Base-by-base conservation (phyloP, 2,888 invertebrate species). In the Napeogenes sylphis region DNA sequence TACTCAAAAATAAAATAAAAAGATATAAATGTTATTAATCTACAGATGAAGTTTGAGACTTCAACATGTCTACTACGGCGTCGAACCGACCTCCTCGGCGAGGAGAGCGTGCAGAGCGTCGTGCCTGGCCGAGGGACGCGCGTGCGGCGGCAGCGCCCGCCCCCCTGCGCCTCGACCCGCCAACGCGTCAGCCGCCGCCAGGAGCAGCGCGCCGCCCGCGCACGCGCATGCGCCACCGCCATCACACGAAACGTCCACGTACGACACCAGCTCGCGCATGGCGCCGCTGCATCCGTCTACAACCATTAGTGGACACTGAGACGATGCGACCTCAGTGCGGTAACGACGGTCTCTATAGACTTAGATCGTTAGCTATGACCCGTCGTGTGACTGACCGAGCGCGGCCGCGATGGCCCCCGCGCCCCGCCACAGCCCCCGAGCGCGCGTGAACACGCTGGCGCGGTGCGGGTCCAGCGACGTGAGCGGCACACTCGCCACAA, bases 101-200 rank as follows among this genome's bases (percentile, higher is more conserved):
- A 89, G 82, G 68, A 90, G 70, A 12, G 87, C 76, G 55, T 79
- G 84, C 70, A 90, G 77, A 45, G 94, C 93, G 81, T 93, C 92
- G 73, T 92, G 92, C 38, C 94, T 85, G 1, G 94, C 94, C 68
- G 89, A 85, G 55, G 91, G 89, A 2, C 91, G 91, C 65, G 89
- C 85, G 73, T 92, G 91, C 55, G 83, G 80, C 12, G 93, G 92
- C 71, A 94, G 91, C 73, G 94, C 92, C 62, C 94, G 94, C 58
- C 88, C 87, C 10, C 93, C 95, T 75, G 94, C 94, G 55, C 93
- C 94, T 73, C 94, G 89, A 3, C 95, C 95, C 63, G 94, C 93
- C 71, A 95, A 90, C 81, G 95, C 95, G 82, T 94, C 94, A 68
- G 94, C 94, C 63, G 94, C 92, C 78, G 94, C 94, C 66, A 95